These are phyloP conservation scores for Spinibarbus caldwelli DNA, from an alignment of 2,797 vertebrate species.

Conservation along the genomic window DNA sequence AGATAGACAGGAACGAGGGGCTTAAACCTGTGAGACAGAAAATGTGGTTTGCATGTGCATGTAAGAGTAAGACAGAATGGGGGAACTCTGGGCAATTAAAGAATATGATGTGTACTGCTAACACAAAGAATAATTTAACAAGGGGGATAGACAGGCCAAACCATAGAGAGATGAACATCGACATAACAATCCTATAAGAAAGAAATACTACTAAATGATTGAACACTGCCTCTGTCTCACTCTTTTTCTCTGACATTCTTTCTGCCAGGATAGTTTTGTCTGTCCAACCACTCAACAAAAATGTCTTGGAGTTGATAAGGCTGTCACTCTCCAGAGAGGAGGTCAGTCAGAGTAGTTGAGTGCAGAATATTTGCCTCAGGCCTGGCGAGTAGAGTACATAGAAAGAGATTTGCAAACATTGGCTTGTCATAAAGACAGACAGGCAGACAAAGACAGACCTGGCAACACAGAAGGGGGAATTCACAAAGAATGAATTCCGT, in stretches of 20 bases:
- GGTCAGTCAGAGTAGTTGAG: constrained; percentile 20
- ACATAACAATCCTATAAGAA: background rate
- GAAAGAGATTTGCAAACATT: constrained; percentile 60
- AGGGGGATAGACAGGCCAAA: background rate
- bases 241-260: background rate
- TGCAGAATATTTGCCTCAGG: constrained; percentile 26
- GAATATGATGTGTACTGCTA: background rate
- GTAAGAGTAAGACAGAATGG: background rate
- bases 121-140: constrained; percentile 8
- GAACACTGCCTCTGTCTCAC: background rate
- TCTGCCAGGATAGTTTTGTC: constrained; percentile 15
- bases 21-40: constrained; percentile 19
- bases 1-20: constrained; percentile 4
- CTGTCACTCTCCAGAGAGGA: constrained; percentile 30
- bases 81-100: constrained; percentile 10
- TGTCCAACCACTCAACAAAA: constrained; percentile 19
- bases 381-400: constrained; percentile 64
- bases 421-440: constrained; percentile 47
- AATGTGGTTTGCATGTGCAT: too few species aligned
- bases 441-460: constrained; percentile 19
- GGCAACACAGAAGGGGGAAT: background rate
- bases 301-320: constrained; percentile 8
- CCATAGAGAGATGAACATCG: background rate
- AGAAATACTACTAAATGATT: too few species aligned
- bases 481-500: background rate